A percentile compares a stretch with the other conserved stretches of the same genome.
phyloP scores from a whole-genome alignment of 1,140 invertebrate genomes.

The Eubasilissa regina region DNA sequence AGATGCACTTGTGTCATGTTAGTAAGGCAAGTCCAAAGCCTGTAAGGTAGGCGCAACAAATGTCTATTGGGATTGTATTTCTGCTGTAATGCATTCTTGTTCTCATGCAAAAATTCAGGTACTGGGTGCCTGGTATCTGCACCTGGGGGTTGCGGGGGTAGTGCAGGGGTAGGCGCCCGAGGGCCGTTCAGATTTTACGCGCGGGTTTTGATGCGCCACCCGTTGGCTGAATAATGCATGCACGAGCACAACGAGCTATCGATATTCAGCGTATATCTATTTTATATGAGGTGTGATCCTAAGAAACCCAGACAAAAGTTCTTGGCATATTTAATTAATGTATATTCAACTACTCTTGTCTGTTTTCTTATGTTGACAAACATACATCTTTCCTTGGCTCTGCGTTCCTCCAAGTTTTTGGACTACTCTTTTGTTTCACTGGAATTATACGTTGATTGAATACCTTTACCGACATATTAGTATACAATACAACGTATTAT shows the following conservation, averaged over 20 bases:
- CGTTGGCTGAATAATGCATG: conserved; percentile 39
- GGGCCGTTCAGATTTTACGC: conserved; percentile 16
- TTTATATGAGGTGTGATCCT: conserved; percentile 13
- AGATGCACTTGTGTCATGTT: not conserved
- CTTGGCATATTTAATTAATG: too few species aligned
- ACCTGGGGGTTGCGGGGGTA: not conserved
- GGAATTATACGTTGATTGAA: too few species aligned
- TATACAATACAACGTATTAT: too few species aligned
- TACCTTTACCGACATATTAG: too few species aligned
- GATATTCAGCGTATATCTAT: conserved; percentile 30
- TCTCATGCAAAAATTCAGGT: conserved; percentile 32
- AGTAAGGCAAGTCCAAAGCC: not conserved
- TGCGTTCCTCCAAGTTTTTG: too few species aligned
- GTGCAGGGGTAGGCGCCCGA: not conserved
- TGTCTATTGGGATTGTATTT: conserved; percentile 12
- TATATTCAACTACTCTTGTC: too few species aligned
- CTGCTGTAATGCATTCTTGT: conserved; percentile 33
- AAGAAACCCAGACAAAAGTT: not conserved
- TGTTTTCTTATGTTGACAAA: too few species aligned
- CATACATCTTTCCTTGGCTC: too few species aligned
- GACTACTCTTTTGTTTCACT: too few species aligned
- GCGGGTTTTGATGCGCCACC: conserved; percentile 44
- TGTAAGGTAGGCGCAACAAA: not conserved
- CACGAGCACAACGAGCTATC: conserved; percentile 13
- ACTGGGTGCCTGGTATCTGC: not conserved